Evolutionary conservation across 2,888 invertebrate species (phyloP), one percentile per base, ranked within the genome.

Genomic region (Drosophila mercatorum): DNA sequence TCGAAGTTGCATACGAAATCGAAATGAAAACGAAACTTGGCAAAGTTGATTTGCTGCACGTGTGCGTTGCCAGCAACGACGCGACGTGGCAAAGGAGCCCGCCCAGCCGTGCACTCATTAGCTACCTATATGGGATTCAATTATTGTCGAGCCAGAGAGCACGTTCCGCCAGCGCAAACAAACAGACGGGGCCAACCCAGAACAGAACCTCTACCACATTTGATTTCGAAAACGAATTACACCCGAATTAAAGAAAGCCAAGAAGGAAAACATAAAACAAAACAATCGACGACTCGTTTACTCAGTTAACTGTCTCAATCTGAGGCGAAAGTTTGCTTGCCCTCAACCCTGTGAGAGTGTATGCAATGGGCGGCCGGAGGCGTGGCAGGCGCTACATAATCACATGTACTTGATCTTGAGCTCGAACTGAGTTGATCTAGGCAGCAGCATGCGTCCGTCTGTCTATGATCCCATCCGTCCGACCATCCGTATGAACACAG

Each of bases 41-140:
- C 47, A 68, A 75, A 72, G 67, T 75, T 75, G 77, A 79, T 78
- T 75, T 78, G 80, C 62, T 65, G 80, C 67, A 79, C 71, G 80
- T 79, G 71, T 61, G 66, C 38, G 43, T 66, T 58, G 62, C 51
- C 67, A 68, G 55, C 28, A 67, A 62, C 55, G 40, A 47, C 22
- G 38, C 36, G 49, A n/a, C 49, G 34, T 67, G 34, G 40, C 26
- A 57, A 49, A 49, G 59, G 17, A 60, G 60, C 44, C 52, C 66
- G 56, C 69, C 70, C 65, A 75, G 49, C 66, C 85, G 68, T 83
- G 66, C 70, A 74, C 82, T 83, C 88, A 83, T 83, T 83, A 88
- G 72, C 55, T 11, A 65, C 41, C 65, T 81, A 77, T 81, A 72
- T 75, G 80, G 3, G 80, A 85, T 82, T 82, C 76, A 85, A 82